Base-by-base conservation (phyloP, 2,888 invertebrate genomes). In the Erannis defoliaria region DNA sequence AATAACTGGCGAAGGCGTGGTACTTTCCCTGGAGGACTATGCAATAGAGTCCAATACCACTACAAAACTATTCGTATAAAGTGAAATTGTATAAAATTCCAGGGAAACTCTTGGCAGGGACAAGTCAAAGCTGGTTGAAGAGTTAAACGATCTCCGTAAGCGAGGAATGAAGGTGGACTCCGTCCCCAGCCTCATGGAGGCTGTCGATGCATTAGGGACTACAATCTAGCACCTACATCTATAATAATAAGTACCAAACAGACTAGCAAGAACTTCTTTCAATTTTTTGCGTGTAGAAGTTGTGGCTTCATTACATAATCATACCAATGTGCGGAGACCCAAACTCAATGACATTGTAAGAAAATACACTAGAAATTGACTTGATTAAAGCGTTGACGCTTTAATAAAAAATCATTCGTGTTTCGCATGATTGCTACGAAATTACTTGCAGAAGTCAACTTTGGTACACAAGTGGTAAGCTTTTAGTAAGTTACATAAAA, bases 131-230 rank as follows among this genome's bases (percentile, higher is more conserved):
- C 85, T 96, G 46, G 94, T 95, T 38, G 93, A 94, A 61, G 94
- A 95, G 66, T 78, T 96, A 59, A 90, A 93, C 48, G 93, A 93
- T 62, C 94, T 96, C 69, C 94, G 94, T 58, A 94, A 93, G 70
- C 93, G 94, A 75, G 96, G 96, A n/a, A 94, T 96, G 82, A 94
- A 94, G 73, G 94, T 94, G 2, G 94, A 94, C 64, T 94, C 94
- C 12, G 89, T 88, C 61, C 90, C 92, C n/a, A 93, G 93, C 65
- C 89, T 96, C 1, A 93, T 95, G 85, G 95, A 95, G 66, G 95
- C 95, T n/a, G 94, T 96, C 21, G 94, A 95, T 70, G 86, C 84
- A 54, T 83, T 96, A 19, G 94, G 94, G 59, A 75, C 81, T 12
- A 73, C 71, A 9, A 67, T 76, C 31, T 80, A 80, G 72, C 38